These are phyloP conservation scores for Conchocele bisecta DNA, from an alignment of 2,888 invertebrate genomes.

Conservation along the genomic window DNA sequence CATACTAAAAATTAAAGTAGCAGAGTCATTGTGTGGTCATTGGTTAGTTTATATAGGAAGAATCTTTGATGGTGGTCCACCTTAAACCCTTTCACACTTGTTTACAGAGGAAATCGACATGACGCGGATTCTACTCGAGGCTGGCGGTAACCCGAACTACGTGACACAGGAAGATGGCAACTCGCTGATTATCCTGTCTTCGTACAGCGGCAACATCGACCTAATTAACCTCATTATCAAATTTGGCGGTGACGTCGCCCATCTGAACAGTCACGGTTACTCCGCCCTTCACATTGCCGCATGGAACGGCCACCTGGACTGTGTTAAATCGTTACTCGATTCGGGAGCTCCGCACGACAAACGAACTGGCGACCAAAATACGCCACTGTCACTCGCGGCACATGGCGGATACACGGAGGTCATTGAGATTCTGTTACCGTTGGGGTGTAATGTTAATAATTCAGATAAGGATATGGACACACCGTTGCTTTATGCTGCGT, in stretches of 20 bases:
- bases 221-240: slow-evolving; percentile 64
- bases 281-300: slow-evolving; percentile 76
- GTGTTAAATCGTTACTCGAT: slow-evolving; percentile 63
- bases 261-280: slow-evolving; percentile 65
- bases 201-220: slow-evolving; percentile 64
- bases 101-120: slow-evolving; percentile 63
- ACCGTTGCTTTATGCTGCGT: slow-evolving; percentile 75
- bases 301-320: slow-evolving; percentile 72
- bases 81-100: no score
- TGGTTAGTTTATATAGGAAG: no score
- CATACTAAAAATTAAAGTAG: no score
- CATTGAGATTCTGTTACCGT: slow-evolving; percentile 65
- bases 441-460: slow-evolving; percentile 75
- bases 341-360: slow-evolving; percentile 65
- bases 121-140: slow-evolving; percentile 63
- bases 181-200: slow-evolving; percentile 69
- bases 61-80: no score
- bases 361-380: slow-evolving; percentile 70
- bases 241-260: slow-evolving; percentile 62
- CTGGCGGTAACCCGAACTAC: slow-evolving; percentile 66
- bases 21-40: no score
- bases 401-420: slow-evolving; percentile 67
- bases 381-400: slow-evolving; percentile 75
- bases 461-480: slow-evolving; percentile 76
- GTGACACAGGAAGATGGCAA: slow-evolving; percentile 49